Percentiles rank a stretch among this genome's conserved stretches.
These are phyloP conservation scores for Pristionchus fissidentatus DNA, from an alignment of 2,888 invertebrate species.

Conservation along the genomic window DNA sequence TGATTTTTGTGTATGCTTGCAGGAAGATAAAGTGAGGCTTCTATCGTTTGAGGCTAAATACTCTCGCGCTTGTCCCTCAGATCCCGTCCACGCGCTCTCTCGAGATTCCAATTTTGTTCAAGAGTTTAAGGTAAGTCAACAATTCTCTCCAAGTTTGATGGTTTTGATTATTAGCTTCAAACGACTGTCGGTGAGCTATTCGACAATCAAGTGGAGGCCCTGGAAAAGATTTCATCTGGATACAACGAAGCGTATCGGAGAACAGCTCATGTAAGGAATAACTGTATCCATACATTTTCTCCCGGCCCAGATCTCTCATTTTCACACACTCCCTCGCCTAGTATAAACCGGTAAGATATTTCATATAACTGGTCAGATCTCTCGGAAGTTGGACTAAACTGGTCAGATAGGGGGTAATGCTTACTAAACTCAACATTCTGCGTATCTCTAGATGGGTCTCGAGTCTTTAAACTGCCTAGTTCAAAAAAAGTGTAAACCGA, in stretches of 20 bases:
- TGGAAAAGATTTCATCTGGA: not conserved
- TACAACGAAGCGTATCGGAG: not conserved
- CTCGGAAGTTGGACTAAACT: too few relatives aligned
- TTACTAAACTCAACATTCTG: too few relatives aligned
- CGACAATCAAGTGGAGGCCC: not conserved
- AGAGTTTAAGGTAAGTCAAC: not conserved
- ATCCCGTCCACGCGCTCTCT: slow-evolving; percentile 2
- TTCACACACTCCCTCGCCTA: too few relatives aligned
- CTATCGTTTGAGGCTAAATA: not conserved
- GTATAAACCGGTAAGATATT: too few relatives aligned
- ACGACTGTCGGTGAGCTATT: not conserved
- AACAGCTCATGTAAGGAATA: not conserved
- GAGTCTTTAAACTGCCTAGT: too few relatives aligned
- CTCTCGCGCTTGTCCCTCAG: not conserved
- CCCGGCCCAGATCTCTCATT: not conserved
- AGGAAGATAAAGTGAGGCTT: slow-evolving; percentile 1
- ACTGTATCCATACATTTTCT: not conserved
- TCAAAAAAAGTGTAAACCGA: too few relatives aligned
- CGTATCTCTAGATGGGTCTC: too few relatives aligned
- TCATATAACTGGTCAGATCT: too few relatives aligned
- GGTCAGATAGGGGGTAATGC: too few relatives aligned
- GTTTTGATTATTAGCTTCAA: not conserved
- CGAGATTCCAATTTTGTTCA: not conserved
- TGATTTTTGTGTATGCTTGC: not conserved
- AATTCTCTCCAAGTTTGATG: not conserved